A percentile compares a stretch with the other conserved stretches of the same genome.
These are phyloP conservation scores for Heliconius hewitsoni DNA, from an alignment of 1,140 invertebrate species.

Conservation along the genomic window DNA sequence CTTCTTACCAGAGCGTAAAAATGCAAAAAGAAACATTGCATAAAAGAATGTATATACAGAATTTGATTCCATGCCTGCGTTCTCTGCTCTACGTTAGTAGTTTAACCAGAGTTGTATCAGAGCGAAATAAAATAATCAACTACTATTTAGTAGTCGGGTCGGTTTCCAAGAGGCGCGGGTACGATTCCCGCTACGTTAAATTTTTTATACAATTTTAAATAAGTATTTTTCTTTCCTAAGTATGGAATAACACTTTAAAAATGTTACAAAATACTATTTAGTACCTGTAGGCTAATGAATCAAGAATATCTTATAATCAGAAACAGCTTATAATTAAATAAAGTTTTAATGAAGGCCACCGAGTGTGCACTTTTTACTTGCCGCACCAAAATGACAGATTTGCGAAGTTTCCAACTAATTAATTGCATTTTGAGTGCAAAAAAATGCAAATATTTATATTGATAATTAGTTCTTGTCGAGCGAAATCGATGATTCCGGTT, in stretches of 20 bases:
- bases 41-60: too few relatives aligned
- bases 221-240: too few relatives aligned
- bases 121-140: neutral
- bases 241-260: too few relatives aligned
- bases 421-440: slow-evolving; percentile 29
- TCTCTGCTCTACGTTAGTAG: too few relatives aligned
- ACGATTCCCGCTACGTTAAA: too few relatives aligned
- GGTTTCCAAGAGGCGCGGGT: too few relatives aligned
- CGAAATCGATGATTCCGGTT: neutral
- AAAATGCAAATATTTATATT: slow-evolving; percentile 9
- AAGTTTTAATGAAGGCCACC: neutral
- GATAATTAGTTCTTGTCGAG: neutral
- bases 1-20: too few relatives aligned
- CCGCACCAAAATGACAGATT: slow-evolving; percentile 16
- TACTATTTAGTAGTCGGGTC: too few relatives aligned
- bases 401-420: slow-evolving; percentile 18
- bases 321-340: neutral
- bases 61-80: too few relatives aligned
- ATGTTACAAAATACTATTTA: neutral
- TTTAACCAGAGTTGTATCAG: too few relatives aligned
- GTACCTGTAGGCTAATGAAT: neutral
- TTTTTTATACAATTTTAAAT: too few relatives aligned
- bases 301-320: neutral
- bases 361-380: neutral
- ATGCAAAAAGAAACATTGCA: too few relatives aligned